Evolutionary conservation across 2,113 vertebrate genomes (phyloP).

Genomic region (Speoplatyrhinus poulsoni): DNA sequence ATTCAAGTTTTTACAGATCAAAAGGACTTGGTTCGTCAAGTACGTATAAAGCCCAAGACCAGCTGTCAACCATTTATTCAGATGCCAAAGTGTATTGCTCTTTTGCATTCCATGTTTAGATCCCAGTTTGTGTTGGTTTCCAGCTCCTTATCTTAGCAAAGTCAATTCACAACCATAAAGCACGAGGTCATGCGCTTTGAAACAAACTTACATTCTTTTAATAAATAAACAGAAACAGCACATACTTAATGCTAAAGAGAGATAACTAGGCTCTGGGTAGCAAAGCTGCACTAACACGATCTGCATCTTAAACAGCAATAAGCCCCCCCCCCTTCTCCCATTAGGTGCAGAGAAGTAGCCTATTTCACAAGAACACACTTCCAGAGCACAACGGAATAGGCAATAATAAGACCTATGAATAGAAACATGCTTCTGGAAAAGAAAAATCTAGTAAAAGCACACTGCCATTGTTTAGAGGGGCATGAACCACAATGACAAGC

Average conservation of each 20-base stretch:
- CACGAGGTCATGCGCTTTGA: slow-evolving; percentile 58
- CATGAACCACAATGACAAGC: slow-evolving; percentile 61
- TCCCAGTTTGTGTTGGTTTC: slow-evolving; percentile 25
- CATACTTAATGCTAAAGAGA: slow-evolving; percentile 33
- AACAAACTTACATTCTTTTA: slow-evolving; percentile 30
- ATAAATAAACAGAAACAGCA: slow-evolving; percentile 37
- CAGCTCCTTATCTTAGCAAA: slow-evolving; percentile 34
- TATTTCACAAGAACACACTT: slow-evolving; percentile 48
- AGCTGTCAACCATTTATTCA: slow-evolving; percentile 28
- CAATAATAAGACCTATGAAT: slow-evolving; percentile 58
- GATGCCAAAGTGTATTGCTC: slow-evolving; percentile 66
- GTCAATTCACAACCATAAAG: slow-evolving; percentile 57
- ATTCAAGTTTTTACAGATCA: no score
- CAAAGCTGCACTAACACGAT: slow-evolving; percentile 52
- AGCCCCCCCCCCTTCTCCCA: slow-evolving; percentile 1
- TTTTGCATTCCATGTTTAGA: slow-evolving; percentile 55
- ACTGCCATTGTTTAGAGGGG: slow-evolving; percentile 51
- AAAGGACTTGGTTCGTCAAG: no score
- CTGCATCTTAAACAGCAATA: slow-evolving; percentile 43
- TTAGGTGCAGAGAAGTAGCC: slow-evolving; percentile 53
- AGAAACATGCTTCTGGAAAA: slow-evolving; percentile 70
- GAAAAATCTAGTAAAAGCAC: slow-evolving; percentile 31
- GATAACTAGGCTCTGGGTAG: slow-evolving; percentile 33
- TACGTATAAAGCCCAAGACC: no score
- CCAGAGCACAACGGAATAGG: slow-evolving; percentile 57